Percentiles rank a stretch among this genome's conserved stretches.
phyloP scores from a whole-genome alignment of 2,888 invertebrate genomes.

The Panopea generosa region DNA sequence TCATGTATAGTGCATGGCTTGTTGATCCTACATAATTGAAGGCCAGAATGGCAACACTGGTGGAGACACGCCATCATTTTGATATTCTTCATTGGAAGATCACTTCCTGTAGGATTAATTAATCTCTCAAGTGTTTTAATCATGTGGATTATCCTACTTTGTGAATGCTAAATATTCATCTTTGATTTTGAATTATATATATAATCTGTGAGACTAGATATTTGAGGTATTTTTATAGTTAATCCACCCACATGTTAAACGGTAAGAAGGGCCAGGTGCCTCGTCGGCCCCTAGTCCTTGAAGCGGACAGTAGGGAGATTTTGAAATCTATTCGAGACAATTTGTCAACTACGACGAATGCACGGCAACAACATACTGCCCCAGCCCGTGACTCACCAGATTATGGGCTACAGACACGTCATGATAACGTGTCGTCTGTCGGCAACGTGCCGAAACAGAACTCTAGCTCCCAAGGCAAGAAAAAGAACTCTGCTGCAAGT shows the following conservation, averaged over 20 bases:
- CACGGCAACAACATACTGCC: slow-evolving; percentile 23
- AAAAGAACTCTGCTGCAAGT: slow-evolving; percentile 50
- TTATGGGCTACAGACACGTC: slow-evolving; percentile 37
- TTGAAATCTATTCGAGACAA: slow-evolving; percentile 62
- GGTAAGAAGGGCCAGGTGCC: slow-evolving; percentile 47
- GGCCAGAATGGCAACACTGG: too few species aligned
- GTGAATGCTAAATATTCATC: too few species aligned
- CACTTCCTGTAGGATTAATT: too few species aligned
- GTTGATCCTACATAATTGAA: too few species aligned
- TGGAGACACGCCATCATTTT: too few species aligned
- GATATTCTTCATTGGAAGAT: too few species aligned
- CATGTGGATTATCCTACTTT: too few species aligned
- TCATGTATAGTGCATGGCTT: too few species aligned
- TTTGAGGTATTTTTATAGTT: too few species aligned
- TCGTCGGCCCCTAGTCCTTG: slow-evolving; percentile 62
- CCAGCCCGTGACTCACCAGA: slow-evolving; percentile 34
- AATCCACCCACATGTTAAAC: slow-evolving; percentile 12
- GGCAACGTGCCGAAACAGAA: slow-evolving; percentile 40
- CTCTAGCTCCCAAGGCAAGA: slow-evolving; percentile 43
- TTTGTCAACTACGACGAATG: slow-evolving; percentile 34
- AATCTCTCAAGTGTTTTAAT: too few species aligned
- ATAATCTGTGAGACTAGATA: too few species aligned
- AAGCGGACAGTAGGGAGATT: slow-evolving; percentile 61
- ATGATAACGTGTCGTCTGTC: slow-evolving; percentile 45
- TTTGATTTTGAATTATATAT: too few species aligned